Percentiles rank a stretch among this genome's conserved stretches.
phyloP scores from a whole-genome alignment of 2,113 vertebrate species.

The Oncorhynchus gorbuscha region DNA sequence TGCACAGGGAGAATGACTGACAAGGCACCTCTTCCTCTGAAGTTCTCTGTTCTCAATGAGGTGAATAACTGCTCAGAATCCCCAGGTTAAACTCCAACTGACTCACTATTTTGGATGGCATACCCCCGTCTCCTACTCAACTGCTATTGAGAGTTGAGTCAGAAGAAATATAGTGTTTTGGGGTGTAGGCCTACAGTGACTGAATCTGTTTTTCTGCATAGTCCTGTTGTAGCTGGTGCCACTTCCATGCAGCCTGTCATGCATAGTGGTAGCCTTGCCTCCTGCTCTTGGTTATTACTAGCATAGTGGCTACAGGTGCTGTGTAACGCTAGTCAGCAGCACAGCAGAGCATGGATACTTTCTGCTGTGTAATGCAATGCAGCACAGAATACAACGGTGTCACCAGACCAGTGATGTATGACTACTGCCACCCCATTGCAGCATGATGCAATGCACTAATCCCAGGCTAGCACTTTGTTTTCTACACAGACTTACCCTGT shows the following conservation, averaged over 20 bases:
- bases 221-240: conserved; percentile 22
- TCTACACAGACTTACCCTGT: conserved; percentile 5
- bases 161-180: not conserved
- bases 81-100: not conserved
- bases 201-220: not conserved
- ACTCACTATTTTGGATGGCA: not conserved
- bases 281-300: not conserved
- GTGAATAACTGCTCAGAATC: not conserved
- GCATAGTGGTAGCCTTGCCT: too few species aligned
- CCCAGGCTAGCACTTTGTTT: not conserved
- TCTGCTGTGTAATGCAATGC: not conserved
- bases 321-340: not conserved
- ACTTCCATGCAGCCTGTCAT: conserved; percentile 17
- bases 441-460: not conserved
- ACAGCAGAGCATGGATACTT: not conserved
- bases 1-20: not conserved
- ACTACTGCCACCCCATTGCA: not conserved
- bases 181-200: not conserved
- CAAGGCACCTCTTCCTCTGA: not conserved
- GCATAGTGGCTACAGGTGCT: not conserved
- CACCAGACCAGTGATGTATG: not conserved
- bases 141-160: not conserved
- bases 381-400: not conserved
- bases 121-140: not conserved
- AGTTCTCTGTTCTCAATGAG: not conserved